Base-by-base conservation (phyloP, 2,797 vertebrate species). In the Amphiprion clarkii region DNA sequence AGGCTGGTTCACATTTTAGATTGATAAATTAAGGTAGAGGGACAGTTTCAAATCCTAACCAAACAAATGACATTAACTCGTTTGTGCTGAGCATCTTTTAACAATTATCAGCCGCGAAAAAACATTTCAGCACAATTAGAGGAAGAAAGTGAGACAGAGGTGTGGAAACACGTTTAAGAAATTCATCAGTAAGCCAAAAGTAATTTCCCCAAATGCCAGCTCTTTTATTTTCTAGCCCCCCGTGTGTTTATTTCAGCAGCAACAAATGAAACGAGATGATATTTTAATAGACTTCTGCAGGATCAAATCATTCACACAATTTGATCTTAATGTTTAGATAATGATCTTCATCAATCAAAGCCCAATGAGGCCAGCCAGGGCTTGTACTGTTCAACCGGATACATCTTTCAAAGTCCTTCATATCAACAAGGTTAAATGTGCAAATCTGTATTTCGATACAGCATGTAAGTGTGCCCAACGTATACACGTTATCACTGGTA, bases 271-370 rank as follows among this genome's bases (percentile, higher is more conserved):
- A 51, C 49, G 0, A 40, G n/a, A 51, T 29, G 56, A 51, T 31
- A 23, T 55, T 79, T 81, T 64, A 81, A 67, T 55, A 19, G 59
- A 36, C 52, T 8, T 53, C 21, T 71, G 21, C 52, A 31, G 14
- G 8, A 66, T 56, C n/a, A 54, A 46, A 62, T 58, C 4, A 72
- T 7, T 39, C 23, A 39, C 27, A 25, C 12, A 27, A 48, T 25
- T 70, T 13, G 19, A 59, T 58, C 40, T 42, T 69, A 44, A 65
- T 78, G 46, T 46, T 63, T 49, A 31, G 16, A 36, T 72, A 65
- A 70, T 21, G 40, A 71, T 16, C 44, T 6, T 36, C 48, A 74
- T 58, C 60, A 44, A 71, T 80, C 67, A 27, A 33, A 33, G 14
- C 31, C 48, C 40, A 69, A 49, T 53, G 33, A 57, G 13, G 46